Percentiles rank a stretch among this genome's conserved stretches.
Evolutionary conservation across 2,113 vertebrate genomes (phyloP).

Genomic region (Hippoglossus stenolepis): DNA sequence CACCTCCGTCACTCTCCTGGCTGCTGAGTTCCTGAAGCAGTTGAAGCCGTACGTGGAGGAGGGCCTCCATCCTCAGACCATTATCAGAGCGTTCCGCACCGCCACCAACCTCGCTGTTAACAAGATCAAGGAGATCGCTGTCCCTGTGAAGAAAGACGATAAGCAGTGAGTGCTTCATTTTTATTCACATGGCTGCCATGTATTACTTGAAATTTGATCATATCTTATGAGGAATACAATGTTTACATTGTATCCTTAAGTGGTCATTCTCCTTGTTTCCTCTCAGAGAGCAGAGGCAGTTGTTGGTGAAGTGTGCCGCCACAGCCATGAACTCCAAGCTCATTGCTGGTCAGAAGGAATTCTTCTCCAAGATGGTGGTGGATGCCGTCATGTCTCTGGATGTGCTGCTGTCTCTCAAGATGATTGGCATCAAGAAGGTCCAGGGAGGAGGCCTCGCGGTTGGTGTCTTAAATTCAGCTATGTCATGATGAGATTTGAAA

Average conservation of each 20-base stretch:
- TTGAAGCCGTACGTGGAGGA: conserved; percentile 96
- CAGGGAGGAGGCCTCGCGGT: conserved; percentile 97
- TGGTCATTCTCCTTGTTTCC: neutral
- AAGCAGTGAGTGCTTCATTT: conserved; percentile 85
- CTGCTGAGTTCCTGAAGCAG: conserved; percentile 96
- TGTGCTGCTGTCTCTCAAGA: conserved; percentile 93
- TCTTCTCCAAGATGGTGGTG: conserved; percentile 97
- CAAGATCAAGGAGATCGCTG: conserved; percentile 92
- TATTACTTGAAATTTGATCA: neutral
- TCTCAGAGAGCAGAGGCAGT: conserved; percentile 88
- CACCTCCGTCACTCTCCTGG: conserved; percentile 94
- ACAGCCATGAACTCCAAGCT: conserved; percentile 97
- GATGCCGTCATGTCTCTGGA: conserved; percentile 95
- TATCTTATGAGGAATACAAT: fast-evolving
- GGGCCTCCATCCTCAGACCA: conserved; percentile 96
- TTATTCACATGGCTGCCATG: neutral
- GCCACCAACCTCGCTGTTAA: conserved; percentile 91
- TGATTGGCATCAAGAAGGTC: conserved; percentile 99
- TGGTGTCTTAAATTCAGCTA: neutral
- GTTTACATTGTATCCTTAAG: neutral
- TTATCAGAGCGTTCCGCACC: conserved; percentile 94
- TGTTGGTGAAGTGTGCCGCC: conserved; percentile 93
- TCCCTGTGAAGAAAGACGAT: conserved; percentile 93
- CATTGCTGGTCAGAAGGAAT: conserved; percentile 92
- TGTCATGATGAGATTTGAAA: neutral